phyloP scores from a whole-genome alignment of 2,797 vertebrate genomes.

The Eulemur coronatus region DNA sequence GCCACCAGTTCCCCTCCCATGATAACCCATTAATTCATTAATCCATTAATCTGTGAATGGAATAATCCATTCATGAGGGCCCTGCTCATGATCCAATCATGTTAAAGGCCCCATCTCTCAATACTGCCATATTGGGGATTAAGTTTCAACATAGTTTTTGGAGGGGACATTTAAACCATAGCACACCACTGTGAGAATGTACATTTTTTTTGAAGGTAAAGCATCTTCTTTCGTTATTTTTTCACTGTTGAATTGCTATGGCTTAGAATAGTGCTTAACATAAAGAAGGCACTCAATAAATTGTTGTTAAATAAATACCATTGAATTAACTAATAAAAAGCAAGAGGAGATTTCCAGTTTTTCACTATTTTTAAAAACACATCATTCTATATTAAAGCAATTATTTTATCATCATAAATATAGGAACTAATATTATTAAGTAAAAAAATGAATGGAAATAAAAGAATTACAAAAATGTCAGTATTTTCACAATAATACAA shows the following conservation, averaged over 20 bases:
- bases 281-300: background rate
- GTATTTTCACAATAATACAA: background rate
- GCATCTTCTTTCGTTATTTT: background rate
- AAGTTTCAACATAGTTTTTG: background rate
- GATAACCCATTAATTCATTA: background rate
- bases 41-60: background rate
- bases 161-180: background rate
- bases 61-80: background rate
- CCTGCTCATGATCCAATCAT: background rate
- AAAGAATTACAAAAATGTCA: background rate
- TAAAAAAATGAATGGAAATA: background rate
- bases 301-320: background rate
- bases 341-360: background rate
- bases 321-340: background rate
- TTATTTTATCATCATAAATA: background rate
- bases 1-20: background rate
- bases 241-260: background rate
- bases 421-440: background rate
- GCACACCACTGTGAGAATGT: background rate
- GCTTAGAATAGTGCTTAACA: background rate
- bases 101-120: background rate
- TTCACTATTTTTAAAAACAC: background rate
- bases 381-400: background rate
- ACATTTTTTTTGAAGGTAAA: background rate
- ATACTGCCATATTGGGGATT: background rate